A percentile compares a stretch with the other conserved stretches of the same genome.
Evolutionary conservation across 2,888 invertebrate genomes (phyloP).

Genomic region (Trisateles emortualis): DNA sequence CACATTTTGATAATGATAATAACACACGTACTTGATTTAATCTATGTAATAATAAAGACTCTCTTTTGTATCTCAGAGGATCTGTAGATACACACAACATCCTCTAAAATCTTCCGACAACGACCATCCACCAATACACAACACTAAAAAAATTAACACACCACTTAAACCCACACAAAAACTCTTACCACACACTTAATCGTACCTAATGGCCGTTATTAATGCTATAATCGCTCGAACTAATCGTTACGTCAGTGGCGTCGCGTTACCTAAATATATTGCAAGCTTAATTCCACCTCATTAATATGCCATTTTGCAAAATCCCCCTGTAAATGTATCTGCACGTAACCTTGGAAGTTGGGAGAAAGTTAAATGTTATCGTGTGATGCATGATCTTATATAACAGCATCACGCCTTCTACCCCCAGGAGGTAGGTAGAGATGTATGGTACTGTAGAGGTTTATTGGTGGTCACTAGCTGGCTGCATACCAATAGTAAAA

Average conservation of each 20-base stretch:
- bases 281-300: conserved; percentile 35
- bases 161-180: conserved; percentile 8
- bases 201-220: conserved; percentile 28
- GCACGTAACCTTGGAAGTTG: conserved; percentile 4
- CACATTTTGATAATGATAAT: no score
- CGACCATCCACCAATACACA: neutral
- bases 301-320: conserved; percentile 50
- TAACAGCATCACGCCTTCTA: no score
- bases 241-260: conserved; percentile 33
- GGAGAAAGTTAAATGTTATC: conserved; percentile 10
- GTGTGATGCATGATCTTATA: no score
- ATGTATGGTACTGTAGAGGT: no score
- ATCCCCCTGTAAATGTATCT: conserved; percentile 33
- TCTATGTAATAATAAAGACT: no score
- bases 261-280: conserved; percentile 40
- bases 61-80: no score
- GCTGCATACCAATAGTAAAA: no score
- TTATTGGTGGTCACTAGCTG: no score
- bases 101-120: neutral
- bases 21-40: no score
- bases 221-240: conserved; percentile 19
- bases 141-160: conserved; percentile 21
- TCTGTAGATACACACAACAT: no score
- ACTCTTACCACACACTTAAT: conserved; percentile 20
- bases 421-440: no score